Evolutionary conservation across 1,140 invertebrate species (phyloP).

Genomic region (Wasmannia auropunctata): DNA sequence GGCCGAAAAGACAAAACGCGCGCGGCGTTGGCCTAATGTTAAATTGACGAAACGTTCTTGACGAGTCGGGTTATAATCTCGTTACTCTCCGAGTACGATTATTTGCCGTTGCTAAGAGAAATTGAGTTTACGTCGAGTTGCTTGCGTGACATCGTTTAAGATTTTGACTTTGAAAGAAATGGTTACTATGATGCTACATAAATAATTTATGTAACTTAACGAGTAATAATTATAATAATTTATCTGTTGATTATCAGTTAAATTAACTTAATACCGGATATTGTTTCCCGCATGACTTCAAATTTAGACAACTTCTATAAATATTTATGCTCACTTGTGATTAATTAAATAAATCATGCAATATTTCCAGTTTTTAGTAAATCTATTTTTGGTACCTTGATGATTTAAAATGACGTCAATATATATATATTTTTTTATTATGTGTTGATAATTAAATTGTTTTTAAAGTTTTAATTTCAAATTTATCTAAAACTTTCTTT

Average conservation of each 20-base stretch:
- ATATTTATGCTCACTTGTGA: neutral
- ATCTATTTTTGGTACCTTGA: neutral
- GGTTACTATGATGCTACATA: neutral
- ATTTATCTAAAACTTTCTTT: too few relatives aligned
- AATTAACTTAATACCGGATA: neutral
- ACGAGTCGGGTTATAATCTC: neutral
- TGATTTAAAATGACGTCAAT: neutral
- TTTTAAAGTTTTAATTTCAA: neutral
- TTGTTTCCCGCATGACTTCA: neutral
- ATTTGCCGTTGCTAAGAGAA: neutral
- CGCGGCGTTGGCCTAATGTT: neutral
- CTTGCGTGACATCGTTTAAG: neutral
- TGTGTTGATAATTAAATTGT: neutral
- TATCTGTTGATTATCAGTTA: neutral
- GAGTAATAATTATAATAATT: neutral
- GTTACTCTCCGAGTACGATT: neutral
- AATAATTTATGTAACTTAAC: neutral
- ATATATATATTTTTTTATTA: neutral
- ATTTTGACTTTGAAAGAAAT: neutral
- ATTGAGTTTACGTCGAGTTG: neutral
- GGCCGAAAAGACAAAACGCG: neutral
- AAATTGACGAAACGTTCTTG: neutral
- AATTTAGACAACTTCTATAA: neutral
- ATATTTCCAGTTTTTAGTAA: neutral
- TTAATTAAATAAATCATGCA: neutral